Percentiles rank a stretch among this genome's conserved stretches.
These are phyloP conservation scores for Drosophila barbarae DNA, from an alignment of 2,888 invertebrate genomes.

Conservation along the genomic window DNA sequence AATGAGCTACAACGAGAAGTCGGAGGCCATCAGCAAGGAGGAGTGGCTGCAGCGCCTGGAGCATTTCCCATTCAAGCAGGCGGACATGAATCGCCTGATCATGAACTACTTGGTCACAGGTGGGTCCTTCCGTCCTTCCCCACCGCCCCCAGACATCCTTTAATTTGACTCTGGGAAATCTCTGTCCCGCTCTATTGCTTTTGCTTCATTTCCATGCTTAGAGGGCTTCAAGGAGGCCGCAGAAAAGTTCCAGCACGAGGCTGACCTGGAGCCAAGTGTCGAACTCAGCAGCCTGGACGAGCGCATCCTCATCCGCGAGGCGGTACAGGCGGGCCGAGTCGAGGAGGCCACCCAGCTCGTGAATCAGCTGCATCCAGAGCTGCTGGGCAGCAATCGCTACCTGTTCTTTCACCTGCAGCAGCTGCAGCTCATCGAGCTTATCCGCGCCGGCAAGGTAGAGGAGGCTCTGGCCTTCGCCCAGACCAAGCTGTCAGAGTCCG, in stretches of 20 bases:
- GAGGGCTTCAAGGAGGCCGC: conserved; percentile 98
- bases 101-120: conserved; percentile 99
- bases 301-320: conserved; percentile 93
- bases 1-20: conserved; percentile 80
- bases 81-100: conserved; percentile 97
- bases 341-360: conserved; percentile 96
- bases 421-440: conserved; percentile 79
- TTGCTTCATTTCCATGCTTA: conserved; percentile 71
- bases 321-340: conserved; percentile 94
- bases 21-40: conserved; percentile 77
- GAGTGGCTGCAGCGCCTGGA: conserved; percentile 79
- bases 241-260: conserved; percentile 96
- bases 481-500: conserved; percentile 90
- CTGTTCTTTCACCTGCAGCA: conserved; percentile 95
- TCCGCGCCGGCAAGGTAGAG: conserved; percentile 86
- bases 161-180: background rate
- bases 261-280: conserved; percentile 89
- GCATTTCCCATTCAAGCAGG: conserved; percentile 88
- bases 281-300: conserved; percentile 93
- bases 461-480: conserved; percentile 93
- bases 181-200: background rate
- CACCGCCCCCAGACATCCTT: too few species aligned
- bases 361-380: conserved; percentile 95
- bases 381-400: conserved; percentile 96
- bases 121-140: conserved; percentile 75